phyloP scores from a whole-genome alignment of 2,113 vertebrate genomes.

The Agapornis roseicollis region DNA sequence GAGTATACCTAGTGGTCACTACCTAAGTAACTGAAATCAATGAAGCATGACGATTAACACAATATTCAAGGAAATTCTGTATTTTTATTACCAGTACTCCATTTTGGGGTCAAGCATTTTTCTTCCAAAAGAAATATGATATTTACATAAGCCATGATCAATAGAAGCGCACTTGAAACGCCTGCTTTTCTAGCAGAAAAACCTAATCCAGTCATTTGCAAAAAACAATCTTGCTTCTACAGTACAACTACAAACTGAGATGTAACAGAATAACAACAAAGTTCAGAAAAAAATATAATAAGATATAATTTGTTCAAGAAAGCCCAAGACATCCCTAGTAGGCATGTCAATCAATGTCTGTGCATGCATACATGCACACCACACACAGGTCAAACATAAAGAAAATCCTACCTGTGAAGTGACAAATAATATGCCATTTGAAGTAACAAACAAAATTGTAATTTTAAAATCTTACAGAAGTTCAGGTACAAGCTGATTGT shows the following conservation, averaged over 20 bases:
- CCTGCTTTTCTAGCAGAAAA: background rate
- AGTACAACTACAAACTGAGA: background rate
- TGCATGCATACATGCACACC: background rate
- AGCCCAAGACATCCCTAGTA: background rate
- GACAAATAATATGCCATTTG: background rate
- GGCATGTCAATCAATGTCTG: background rate
- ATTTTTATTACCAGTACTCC: background rate
- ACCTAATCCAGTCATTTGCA: background rate
- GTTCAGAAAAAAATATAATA: background rate
- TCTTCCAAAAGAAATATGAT: background rate
- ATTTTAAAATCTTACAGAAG: background rate
- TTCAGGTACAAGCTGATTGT: background rate
- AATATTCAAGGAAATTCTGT: background rate
- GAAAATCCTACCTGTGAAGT: slow-evolving; percentile 6
- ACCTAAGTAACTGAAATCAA: background rate
- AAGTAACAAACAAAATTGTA: background rate
- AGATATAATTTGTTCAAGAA: background rate
- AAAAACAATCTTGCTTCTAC: background rate
- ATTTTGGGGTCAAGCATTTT: background rate
- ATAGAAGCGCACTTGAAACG: background rate
- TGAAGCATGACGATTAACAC: background rate
- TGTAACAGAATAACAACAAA: background rate
- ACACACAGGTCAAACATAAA: background rate
- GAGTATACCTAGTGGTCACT: background rate
- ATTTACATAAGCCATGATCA: background rate